Evolutionary conservation across 2,113 vertebrate species (phyloP).

Genomic region (Axis porcinus): DNA sequence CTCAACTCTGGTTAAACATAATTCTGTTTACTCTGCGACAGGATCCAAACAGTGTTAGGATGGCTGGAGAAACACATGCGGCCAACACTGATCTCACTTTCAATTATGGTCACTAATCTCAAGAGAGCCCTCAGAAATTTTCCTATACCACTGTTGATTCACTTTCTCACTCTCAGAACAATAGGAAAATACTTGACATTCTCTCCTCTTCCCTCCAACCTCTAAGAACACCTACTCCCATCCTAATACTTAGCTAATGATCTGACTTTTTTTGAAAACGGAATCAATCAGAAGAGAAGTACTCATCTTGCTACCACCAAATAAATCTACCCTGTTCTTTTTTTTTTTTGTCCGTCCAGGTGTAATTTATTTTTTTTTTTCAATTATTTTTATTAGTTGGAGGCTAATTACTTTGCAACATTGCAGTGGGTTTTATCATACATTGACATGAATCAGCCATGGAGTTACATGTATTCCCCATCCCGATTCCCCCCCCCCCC

Average conservation of each 20-base stretch:
- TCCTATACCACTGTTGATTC: not conserved
- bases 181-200: not conserved
- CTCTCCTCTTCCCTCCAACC: not conserved
- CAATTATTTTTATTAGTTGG: too few relatives aligned
- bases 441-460: too few relatives aligned
- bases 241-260: not conserved
- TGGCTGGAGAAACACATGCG: not conserved
- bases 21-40: not conserved
- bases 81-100: not conserved
- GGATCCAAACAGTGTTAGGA: not conserved
- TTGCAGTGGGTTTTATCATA: too few relatives aligned
- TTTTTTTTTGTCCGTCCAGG: too few relatives aligned
- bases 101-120: not conserved
- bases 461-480: too few relatives aligned
- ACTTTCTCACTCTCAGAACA: not conserved
- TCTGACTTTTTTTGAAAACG: not conserved
- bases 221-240: not conserved
- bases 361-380: too few relatives aligned
- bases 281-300: constrained; percentile 22
- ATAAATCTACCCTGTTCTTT: not conserved
- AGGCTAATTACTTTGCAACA: too few relatives aligned
- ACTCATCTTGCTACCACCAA: not conserved
- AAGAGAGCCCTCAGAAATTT: not conserved
- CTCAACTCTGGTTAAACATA: not conserved
- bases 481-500: too few relatives aligned